These are phyloP conservation scores for Ericerus pela DNA, from an alignment of 1,140 invertebrate genomes.

Conservation along the genomic window DNA sequence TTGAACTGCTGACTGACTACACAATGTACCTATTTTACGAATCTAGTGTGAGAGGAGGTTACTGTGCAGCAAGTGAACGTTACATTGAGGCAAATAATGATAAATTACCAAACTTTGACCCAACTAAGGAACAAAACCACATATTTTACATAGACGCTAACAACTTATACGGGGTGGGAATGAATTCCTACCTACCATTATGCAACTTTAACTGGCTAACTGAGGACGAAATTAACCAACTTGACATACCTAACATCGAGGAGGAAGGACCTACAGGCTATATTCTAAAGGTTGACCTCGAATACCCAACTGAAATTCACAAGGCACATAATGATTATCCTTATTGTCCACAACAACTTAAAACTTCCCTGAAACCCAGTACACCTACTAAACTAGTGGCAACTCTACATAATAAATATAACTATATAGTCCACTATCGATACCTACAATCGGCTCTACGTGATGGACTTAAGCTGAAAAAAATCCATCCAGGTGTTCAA, in stretches of 20 bases:
- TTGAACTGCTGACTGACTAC: constrained; percentile 35
- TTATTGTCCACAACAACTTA: constrained; percentile 30
- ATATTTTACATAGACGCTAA: constrained; percentile 37
- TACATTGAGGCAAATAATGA: constrained; percentile 34
- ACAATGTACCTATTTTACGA: constrained; percentile 32
- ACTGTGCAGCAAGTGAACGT: constrained; percentile 28
- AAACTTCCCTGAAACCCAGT: constrained; percentile 1
- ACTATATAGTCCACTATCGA: constrained; percentile 27
- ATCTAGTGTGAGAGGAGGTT: constrained; percentile 23
- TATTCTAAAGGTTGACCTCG: constrained; percentile 34
- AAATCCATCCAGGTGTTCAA: constrained; percentile 27
- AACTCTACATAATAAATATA: constrained; percentile 18
- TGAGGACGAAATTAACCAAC: constrained; percentile 23
- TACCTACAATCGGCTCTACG: constrained; percentile 10
- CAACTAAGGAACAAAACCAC: constrained; percentile 25
- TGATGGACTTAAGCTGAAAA: constrained; percentile 26
- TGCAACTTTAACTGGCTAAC: constrained; percentile 33
- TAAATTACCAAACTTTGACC: constrained; percentile 32
- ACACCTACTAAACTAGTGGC: constrained; percentile 18
- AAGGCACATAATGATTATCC: constrained; percentile 37
- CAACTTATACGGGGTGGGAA: constrained; percentile 38
- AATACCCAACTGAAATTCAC: constrained; percentile 32
- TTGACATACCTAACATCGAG: constrained; percentile 22
- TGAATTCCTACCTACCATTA: constrained; percentile 32
- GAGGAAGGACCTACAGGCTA: constrained; percentile 33